These are phyloP conservation scores for Anthrax anthrax DNA, from an alignment of 2,888 invertebrate genomes.

Conservation along the genomic window DNA sequence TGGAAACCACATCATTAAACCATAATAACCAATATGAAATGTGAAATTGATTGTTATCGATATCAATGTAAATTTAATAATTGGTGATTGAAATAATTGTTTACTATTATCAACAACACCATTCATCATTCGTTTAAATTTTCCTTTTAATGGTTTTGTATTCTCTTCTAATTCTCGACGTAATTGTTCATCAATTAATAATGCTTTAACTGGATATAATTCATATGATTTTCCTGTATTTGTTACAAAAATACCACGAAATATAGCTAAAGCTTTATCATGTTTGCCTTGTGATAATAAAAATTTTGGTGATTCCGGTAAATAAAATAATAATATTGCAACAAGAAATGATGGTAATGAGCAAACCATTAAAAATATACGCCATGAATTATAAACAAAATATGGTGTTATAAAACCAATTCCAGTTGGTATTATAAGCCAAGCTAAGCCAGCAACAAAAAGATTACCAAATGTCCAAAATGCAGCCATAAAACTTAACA, in stretches of 20 bases:
- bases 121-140: conserved; percentile 55
- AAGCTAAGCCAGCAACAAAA: conserved; percentile 73
- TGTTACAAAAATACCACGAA: conserved; percentile 63
- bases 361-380: conserved; percentile 78
- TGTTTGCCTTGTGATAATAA: conserved; percentile 63
- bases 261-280: conserved; percentile 68
- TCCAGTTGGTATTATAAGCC: conserved; percentile 56
- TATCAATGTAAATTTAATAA: conserved; percentile 66
- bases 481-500: conserved; percentile 87
- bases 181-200: conserved; percentile 44
- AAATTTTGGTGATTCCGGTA: conserved; percentile 88
- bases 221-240: conserved; percentile 65
- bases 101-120: conserved; percentile 72
- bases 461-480: conserved; percentile 92
- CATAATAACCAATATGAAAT: conserved; percentile 91
- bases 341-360: conserved; percentile 80
- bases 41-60: conserved; percentile 84
- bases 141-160: conserved; percentile 45
- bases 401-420: conserved; percentile 51
- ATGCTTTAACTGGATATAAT: conserved; percentile 60
- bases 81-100: conserved; percentile 64
- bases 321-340: conserved; percentile 61
- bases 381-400: conserved; percentile 82
- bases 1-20: conserved; percentile 95
- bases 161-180: conserved; percentile 26